Percentiles rank a stretch among this genome's conserved stretches.
phyloP scores from a whole-genome alignment of 2,888 invertebrate genomes.

The Patella depressa region DNA sequence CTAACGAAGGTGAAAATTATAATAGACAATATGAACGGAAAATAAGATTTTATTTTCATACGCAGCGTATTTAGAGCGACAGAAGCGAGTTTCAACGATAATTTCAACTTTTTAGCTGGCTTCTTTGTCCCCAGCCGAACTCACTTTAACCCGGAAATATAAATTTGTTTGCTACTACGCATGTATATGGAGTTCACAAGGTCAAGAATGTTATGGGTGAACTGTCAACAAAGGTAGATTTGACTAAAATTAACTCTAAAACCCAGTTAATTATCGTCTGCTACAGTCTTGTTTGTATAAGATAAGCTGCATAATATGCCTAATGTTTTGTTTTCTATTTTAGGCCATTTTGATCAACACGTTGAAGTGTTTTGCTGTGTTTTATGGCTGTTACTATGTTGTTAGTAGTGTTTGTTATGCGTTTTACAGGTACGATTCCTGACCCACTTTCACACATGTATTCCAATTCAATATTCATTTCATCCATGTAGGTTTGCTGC shows the following conservation, averaged over 20 bases:
- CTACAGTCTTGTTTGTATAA: neutral
- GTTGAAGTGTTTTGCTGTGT: conserved; percentile 36
- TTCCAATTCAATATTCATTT: no score
- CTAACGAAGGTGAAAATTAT: no score
- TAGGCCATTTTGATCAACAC: conserved; percentile 39
- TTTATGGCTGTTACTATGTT: conserved; percentile 44
- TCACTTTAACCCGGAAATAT: neutral
- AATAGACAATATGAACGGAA: no score
- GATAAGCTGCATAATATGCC: no score
- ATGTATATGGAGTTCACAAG: conserved; percentile 6
- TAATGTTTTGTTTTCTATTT: conserved; percentile 15
- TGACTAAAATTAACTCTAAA: neutral
- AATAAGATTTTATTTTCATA: no score
- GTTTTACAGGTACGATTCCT: conserved; percentile 38
- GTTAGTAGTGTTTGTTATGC: conserved; percentile 45
- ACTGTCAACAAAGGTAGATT: conserved; percentile 23
- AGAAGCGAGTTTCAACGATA: neutral
- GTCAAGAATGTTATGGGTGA: conserved; percentile 22
- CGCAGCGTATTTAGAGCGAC: no score
- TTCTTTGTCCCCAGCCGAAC: neutral
- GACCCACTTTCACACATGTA: neutral
- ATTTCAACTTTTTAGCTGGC: neutral
- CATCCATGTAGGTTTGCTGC: no score
- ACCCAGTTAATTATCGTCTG: conserved; percentile 4
- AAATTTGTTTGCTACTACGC: neutral